phyloP scores from a whole-genome alignment of 2,888 invertebrate genomes.

The Caenorhabditis wallacei region DNA sequence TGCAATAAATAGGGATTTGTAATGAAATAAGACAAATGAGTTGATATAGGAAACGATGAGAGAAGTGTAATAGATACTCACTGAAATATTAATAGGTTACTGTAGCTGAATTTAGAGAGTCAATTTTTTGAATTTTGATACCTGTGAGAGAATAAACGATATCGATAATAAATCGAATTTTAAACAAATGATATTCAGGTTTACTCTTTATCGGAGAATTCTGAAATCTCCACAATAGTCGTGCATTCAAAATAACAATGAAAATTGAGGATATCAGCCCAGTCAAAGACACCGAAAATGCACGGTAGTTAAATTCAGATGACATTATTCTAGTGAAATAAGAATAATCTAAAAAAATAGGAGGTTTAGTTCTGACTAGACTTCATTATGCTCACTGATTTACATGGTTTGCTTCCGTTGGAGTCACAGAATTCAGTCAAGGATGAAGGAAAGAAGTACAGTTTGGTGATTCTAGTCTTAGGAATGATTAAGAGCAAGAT shows the following conservation, averaged over 20 bases:
- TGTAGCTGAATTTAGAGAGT: background rate
- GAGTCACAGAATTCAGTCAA: background rate
- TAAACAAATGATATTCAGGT: conserved; percentile 46
- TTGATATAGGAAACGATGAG: conserved; percentile 39
- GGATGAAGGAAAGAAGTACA: background rate
- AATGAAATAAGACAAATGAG: conserved; percentile 32
- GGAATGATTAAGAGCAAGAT: too few species aligned
- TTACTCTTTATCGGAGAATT: conserved; percentile 24
- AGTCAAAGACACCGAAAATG: conserved; percentile 26
- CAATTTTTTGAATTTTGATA: background rate
- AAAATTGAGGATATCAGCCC: conserved; percentile 35
- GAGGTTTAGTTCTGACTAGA: too few species aligned
- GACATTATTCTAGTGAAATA: background rate
- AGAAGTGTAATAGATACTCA: conserved; percentile 35
- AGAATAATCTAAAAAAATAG: too few species aligned
- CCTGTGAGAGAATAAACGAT: conserved; percentile 26
- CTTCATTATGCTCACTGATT: too few species aligned
- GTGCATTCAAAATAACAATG: conserved; percentile 22
- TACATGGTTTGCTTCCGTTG: too few species aligned
- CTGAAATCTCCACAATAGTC: conserved; percentile 38
- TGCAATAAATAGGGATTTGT: conserved; percentile 32
- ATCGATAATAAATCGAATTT: conserved; percentile 36
- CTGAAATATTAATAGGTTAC: conserved; percentile 28
- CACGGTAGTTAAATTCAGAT: conserved; percentile 32
- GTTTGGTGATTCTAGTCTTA: too few species aligned